phyloP scores from a whole-genome alignment of 2,113 vertebrate species.

The Takifugu flavidus region DNA sequence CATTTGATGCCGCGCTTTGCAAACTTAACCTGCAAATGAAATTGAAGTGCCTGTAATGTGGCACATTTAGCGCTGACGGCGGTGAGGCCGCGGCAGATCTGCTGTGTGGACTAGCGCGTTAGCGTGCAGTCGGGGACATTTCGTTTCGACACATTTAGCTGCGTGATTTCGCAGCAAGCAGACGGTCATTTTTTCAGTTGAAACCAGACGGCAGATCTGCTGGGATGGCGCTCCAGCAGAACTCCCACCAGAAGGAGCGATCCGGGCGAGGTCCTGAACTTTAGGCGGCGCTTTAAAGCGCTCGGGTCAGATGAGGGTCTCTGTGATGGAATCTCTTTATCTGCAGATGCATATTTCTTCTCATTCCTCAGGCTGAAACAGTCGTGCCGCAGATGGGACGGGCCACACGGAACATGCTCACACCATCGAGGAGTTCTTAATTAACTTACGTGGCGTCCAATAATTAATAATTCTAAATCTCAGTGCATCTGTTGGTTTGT shows the following conservation, averaged over 20 bases:
- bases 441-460: no score
- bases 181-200: conserved; percentile 33
- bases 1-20: background rate
- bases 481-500: no score
- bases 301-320: conserved; percentile 3
- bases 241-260: conserved; percentile 9
- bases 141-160: conserved; percentile 27
- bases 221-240: conserved; percentile 8
- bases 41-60: conserved; percentile 33
- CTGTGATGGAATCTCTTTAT: conserved; percentile 22
- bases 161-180: conserved; percentile 28
- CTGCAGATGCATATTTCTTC: background rate
- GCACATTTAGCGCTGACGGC: conserved; percentile 40
- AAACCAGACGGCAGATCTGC: conserved; percentile 5
- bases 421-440: no score
- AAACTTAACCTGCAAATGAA: no score
- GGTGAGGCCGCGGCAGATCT: conserved; percentile 35
- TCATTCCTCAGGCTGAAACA: conserved; percentile 2
- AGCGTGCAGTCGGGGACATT: conserved; percentile 8
- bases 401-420: no score
- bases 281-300: conserved; percentile 32
- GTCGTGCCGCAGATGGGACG: background rate
- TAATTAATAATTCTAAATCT: no score
- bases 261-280: conserved; percentile 11
- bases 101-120: background rate